Conservation (phyloP, 2,797 vertebrate genomes). For the Falco rusticolus region DNA sequence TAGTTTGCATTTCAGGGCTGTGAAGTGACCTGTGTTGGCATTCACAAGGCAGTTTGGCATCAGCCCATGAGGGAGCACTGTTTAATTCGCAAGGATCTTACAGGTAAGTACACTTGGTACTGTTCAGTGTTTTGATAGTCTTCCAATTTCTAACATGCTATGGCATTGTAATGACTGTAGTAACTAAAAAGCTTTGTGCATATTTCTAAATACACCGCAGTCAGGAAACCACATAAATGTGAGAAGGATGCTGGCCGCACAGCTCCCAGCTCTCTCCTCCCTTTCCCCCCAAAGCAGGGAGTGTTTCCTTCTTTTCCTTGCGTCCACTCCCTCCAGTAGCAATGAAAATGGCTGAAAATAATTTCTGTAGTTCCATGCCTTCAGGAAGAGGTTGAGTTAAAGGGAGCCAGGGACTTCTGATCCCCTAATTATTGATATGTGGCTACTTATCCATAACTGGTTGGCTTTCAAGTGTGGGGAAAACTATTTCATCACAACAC, state of each 20-base stretch:
- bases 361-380: neutral
- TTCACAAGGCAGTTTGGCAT: neutral
- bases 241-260: neutral
- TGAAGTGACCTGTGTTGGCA: neutral
- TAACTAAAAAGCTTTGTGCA: neutral
- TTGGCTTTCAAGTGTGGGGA: neutral
- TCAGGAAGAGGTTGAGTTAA: neutral
- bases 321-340: neutral
- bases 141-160: neutral
- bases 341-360: neutral
- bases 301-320: neutral
- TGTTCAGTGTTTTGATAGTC: neutral
- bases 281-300: neutral
- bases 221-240: neutral
- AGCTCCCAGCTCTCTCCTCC: neutral
- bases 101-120: neutral
- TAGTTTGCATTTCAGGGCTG: neutral
- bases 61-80: neutral
- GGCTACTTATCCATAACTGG: neutral
- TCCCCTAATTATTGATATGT: neutral
- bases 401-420: neutral
- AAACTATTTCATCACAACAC: neutral
- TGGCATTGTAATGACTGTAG: neutral
- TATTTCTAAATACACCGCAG: neutral
- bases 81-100: neutral